Percentiles rank a stretch among this genome's conserved stretches.
Conservation (phyloP, 1,140 invertebrate species). For the Oedothorax gibbosus region DNA sequence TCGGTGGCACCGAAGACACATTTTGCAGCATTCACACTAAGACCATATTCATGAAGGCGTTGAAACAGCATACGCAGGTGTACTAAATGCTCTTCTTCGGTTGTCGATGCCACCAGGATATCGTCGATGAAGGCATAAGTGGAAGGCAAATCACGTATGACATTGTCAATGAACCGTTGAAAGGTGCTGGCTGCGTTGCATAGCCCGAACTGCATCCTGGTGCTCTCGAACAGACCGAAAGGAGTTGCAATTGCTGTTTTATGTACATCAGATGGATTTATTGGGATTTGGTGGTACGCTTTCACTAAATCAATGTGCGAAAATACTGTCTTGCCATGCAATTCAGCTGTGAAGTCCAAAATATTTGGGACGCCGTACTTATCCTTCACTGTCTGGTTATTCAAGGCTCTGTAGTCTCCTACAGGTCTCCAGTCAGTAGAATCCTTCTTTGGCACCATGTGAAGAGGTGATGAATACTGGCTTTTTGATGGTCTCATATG, state of each 20-base stretch:
- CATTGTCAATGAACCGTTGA: too few species aligned
- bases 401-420: slow-evolving; percentile 65
- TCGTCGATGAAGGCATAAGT: too few species aligned
- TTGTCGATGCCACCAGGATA: too few species aligned
- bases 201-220: too few species aligned
- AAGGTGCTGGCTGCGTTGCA: too few species aligned
- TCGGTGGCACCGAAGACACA: slow-evolving; percentile 60
- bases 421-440: slow-evolving; percentile 59
- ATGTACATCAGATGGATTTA: not conserved
- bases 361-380: slow-evolving; percentile 64
- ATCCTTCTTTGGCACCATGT: slow-evolving; percentile 64
- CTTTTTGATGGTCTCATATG: slow-evolving; percentile 56
- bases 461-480: slow-evolving; percentile 62
- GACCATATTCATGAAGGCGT: too few species aligned
- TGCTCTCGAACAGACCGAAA: slow-evolving; percentile 15
- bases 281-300: not conserved
- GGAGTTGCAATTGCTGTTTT: slow-evolving; percentile 64
- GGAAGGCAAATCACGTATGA: too few species aligned
- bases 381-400: slow-evolving; percentile 63
- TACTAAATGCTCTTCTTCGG: too few species aligned
- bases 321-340: slow-evolving; percentile 58
- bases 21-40: slow-evolving; percentile 65
- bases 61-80: too few species aligned
- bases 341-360: slow-evolving; percentile 58
- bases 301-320: slow-evolving; percentile 60